Evolutionary conservation across 2,113 vertebrate species (phyloP), one percentile per base, ranked within the genome.

Genomic region (Pheucticus melanocephalus): DNA sequence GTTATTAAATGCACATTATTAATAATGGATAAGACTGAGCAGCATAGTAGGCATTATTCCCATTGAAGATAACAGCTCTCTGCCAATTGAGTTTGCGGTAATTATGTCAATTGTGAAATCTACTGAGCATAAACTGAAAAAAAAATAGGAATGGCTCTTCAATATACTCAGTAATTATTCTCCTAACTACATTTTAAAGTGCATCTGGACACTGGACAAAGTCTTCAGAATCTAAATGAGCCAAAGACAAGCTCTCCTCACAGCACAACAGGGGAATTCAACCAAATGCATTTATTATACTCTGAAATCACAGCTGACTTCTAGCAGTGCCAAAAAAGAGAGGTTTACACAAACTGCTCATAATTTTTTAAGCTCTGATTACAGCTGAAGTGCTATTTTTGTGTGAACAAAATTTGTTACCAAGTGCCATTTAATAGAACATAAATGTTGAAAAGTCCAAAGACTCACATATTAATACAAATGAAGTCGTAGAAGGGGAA

Each of bases 291-390:
- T 96, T 97, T 96, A 96, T 96, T 97, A 94, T 97, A 56, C 80
- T 95, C 90, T 91, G 84, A 94, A 95, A 93, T 96, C 94, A 95
- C 96, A 97, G 96, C 97, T 97, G 97, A 97, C 96, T 97, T 93
- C 76, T 90, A 88, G 51, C 24, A 44, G 59, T 92, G 95, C 96
- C 96, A 97, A 72, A 95, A 96, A 89, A 87, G 45, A 92, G 93
- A 93, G 54, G 87, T 96, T 96, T 96, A 96, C 68, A 96, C 76
- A 93, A 96, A 96, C 89, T 90, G 79, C 50, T 90, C 76, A 59
- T 93, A 92, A 92, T 94, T 94, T 95, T 95, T 97, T 66, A 95
- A 95, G 91, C 85, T 81, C 71, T 94, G 88, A 92, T 97, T 96
- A 96, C 35, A 81, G 89, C 82, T 90, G 82, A 96, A 94, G 50